Evolutionary conservation across 2,888 invertebrate species (phyloP).

Genomic region (Plebejus melissa): DNA sequence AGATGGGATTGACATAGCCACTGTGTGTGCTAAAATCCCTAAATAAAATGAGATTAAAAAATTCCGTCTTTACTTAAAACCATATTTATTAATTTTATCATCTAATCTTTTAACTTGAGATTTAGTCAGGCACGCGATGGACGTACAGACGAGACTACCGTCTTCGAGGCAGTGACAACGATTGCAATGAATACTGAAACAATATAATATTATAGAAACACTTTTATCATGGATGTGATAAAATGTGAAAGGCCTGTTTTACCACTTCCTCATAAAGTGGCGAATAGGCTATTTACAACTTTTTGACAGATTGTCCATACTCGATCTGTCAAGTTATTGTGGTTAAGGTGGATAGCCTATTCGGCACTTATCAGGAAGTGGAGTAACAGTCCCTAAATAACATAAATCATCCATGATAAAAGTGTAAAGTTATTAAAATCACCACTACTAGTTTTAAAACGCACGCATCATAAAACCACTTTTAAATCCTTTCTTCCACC

Average conservation of each 20-base stretch:
- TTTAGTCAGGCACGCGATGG: slow-evolving; percentile 58
- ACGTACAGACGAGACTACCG: slow-evolving; percentile 53
- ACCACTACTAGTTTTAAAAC: neutral
- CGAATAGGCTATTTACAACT: too few relatives aligned
- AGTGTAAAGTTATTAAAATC: neutral
- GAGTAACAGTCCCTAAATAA: too few relatives aligned
- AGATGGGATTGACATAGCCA: too few relatives aligned
- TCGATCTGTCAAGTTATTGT: too few relatives aligned
- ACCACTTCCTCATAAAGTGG: too few relatives aligned
- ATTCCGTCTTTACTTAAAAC: slow-evolving; percentile 37
- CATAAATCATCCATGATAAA: too few relatives aligned
- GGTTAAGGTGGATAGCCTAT: too few relatives aligned
- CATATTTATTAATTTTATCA: slow-evolving; percentile 17
- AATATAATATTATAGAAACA: neutral
- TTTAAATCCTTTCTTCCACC: too few relatives aligned
- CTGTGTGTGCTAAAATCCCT: too few relatives aligned
- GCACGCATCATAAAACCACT: too few relatives aligned
- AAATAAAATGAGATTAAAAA: neutral
- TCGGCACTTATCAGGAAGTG: too few relatives aligned
- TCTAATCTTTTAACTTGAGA: slow-evolving; percentile 43
- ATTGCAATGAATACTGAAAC: slow-evolving; percentile 57
- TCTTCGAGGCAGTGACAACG: slow-evolving; percentile 58
- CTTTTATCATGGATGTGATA: neutral
- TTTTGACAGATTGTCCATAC: too few relatives aligned
- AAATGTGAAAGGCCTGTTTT: neutral